Conservation (phyloP, 2,113 vertebrate genomes). For the Solenodon paradoxus region DNA sequence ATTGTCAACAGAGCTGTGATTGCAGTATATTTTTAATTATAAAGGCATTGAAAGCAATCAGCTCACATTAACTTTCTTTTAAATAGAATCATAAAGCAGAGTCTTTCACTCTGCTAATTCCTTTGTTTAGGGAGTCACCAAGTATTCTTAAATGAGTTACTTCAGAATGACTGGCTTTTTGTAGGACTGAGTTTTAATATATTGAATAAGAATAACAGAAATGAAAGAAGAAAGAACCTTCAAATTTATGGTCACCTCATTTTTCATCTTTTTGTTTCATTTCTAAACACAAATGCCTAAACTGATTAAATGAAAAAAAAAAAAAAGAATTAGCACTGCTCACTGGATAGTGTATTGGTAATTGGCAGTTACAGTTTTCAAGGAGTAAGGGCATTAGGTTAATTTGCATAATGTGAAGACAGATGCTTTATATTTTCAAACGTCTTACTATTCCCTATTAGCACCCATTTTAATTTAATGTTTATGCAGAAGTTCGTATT, state of each 20-base stretch:
- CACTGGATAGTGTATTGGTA: neutral
- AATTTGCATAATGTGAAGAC: slow-evolving; percentile 43
- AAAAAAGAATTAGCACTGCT: neutral
- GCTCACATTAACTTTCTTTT: slow-evolving; percentile 35
- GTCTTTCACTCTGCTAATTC: neutral
- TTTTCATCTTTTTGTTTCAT: slow-evolving; percentile 12
- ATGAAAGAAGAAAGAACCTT: neutral
- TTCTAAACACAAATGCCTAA: slow-evolving; percentile 35
- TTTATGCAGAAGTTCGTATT: neutral
- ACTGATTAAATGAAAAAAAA: slow-evolving; percentile 17
- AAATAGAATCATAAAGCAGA: neutral
- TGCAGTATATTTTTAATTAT: slow-evolving; percentile 50
- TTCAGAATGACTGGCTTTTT: slow-evolving; percentile 1
- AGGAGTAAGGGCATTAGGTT: slow-evolving; percentile 35
- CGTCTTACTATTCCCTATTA: slow-evolving; percentile 17
- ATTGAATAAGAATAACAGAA: slow-evolving; percentile 17
- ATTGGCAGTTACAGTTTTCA: slow-evolving; percentile 42
- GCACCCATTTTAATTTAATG: slow-evolving; percentile 14
- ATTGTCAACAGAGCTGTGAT: neutral
- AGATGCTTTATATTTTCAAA: slow-evolving; percentile 51
- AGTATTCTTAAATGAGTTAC: neutral
- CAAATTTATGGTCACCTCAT: neutral
- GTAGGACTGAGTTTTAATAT: slow-evolving; percentile 21
- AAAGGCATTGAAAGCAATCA: neutral
- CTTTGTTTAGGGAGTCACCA: slow-evolving; percentile 39